Evolutionary conservation across 2,113 vertebrate genomes (phyloP).

Genomic region (Prochilodus magdalenae): DNA sequence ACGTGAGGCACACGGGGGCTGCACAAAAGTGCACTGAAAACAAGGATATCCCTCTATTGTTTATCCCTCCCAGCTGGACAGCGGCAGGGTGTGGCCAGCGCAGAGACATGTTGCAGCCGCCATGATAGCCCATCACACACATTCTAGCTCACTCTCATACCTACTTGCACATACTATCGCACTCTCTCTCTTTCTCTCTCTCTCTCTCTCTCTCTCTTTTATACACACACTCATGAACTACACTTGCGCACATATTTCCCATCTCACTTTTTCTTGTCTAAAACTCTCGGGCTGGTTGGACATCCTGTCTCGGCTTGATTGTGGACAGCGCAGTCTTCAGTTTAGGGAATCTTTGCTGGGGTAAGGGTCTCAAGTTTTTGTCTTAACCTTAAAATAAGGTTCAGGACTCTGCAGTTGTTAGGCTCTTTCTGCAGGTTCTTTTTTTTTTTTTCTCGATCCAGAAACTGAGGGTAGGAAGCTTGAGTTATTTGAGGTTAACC

Average conservation of each 20-base stretch:
- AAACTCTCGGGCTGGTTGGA: background rate
- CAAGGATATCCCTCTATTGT: slow-evolving; percentile 84
- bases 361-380: slow-evolving; percentile 32
- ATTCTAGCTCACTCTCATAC: slow-evolving; percentile 4
- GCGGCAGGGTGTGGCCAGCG: slow-evolving; percentile 68
- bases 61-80: slow-evolving; percentile 68
- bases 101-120: slow-evolving; percentile 21
- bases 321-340: slow-evolving; percentile 17
- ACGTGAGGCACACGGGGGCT: slow-evolving; percentile 46
- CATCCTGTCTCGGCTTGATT: slow-evolving; percentile 43
- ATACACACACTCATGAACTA: background rate
- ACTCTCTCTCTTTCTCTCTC: slow-evolving; percentile 35
- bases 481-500: slow-evolving; percentile 6
- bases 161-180: background rate
- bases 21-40: slow-evolving; percentile 67
- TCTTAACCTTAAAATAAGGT: background rate
- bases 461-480: background rate
- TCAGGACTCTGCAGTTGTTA: background rate
- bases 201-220: background rate
- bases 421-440: no score
- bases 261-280: slow-evolving; percentile 4
- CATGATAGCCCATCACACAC: slow-evolving; percentile 42
- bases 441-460: background rate
- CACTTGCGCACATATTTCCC: background rate
- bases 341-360: slow-evolving; percentile 36